Evolutionary conservation across 2,113 vertebrate genomes (phyloP).

Genomic region (Apeltes quadracus): DNA sequence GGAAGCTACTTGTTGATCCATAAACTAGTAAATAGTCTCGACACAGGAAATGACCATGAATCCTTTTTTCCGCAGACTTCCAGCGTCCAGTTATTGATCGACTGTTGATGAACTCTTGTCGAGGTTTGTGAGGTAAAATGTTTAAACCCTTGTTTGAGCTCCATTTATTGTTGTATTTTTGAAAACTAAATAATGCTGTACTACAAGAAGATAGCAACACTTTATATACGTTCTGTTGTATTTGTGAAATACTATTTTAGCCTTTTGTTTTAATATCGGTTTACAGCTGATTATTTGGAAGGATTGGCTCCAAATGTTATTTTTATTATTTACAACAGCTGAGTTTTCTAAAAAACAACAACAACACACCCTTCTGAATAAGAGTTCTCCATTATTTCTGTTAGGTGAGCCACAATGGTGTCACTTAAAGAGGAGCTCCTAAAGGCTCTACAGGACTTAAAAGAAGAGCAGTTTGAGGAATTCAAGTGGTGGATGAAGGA

Average conservation of each 20-base stretch:
- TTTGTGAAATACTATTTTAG: too few species aligned
- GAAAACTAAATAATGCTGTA: neutral
- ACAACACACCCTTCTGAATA: neutral
- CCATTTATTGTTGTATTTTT: neutral
- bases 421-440: conserved; percentile 6
- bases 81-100: neutral
- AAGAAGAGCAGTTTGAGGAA: rapidly evolving
- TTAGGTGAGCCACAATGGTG: neutral
- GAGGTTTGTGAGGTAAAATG: neutral
- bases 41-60: neutral
- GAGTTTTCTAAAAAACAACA: too few species aligned
- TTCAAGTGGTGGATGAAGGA: conserved; percentile 33
- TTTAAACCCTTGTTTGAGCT: neutral
- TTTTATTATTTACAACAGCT: too few species aligned
- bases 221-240: neutral
- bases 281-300: neutral
- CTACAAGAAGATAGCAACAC: neutral
- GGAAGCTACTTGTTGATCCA: too few species aligned
- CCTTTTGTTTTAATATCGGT: neutral
- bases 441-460: neutral
- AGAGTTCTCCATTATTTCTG: neutral
- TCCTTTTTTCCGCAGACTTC: too few species aligned
- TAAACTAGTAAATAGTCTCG: too few species aligned
- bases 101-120: neutral
- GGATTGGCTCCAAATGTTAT: too few species aligned